Evolutionary conservation across 2,888 invertebrate genomes (phyloP).

Genomic region (Epsilonema sp.): DNA sequence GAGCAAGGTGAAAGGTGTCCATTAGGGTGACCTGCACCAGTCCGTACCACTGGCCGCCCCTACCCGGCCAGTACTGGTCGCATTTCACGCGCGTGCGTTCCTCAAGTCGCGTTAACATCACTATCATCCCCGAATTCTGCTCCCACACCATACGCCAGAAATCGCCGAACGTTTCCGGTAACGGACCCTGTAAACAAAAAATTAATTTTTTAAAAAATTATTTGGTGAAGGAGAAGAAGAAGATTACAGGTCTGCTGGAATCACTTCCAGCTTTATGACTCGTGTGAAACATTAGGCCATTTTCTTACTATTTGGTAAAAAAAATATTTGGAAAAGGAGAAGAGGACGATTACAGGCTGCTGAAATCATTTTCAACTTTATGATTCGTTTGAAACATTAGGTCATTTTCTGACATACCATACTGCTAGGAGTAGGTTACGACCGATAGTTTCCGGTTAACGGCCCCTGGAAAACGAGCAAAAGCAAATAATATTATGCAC

Average conservation of each 20-base stretch:
- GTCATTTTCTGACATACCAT: too few relatives aligned
- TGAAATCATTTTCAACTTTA: too few relatives aligned
- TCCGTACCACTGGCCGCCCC: constrained; percentile 84
- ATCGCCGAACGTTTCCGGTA: constrained; percentile 89
- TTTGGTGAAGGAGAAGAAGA: too few relatives aligned
- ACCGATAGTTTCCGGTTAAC: too few relatives aligned
- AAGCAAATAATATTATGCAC: too few relatives aligned
- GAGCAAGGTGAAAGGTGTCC: constrained; percentile 86
- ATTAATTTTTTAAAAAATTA: background rate
- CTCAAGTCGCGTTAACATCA: constrained; percentile 98
- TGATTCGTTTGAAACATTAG: too few relatives aligned
- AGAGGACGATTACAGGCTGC: too few relatives aligned
- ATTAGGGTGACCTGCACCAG: constrained; percentile 77
- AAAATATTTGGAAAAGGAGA: too few relatives aligned
- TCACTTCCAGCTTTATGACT: background rate
- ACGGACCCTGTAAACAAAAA: constrained; percentile 49
- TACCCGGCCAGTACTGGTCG: constrained; percentile 68
- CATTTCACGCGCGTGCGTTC: constrained; percentile 70
- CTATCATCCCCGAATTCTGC: constrained; percentile 71
- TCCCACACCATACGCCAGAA: constrained; percentile 99
- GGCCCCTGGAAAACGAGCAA: too few relatives aligned
- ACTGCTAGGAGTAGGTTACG: too few relatives aligned
- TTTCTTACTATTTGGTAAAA: too few relatives aligned
- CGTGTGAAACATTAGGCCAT: too few relatives aligned
- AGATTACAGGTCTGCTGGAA: constrained; percentile 1